Evolutionary conservation across 1,140 invertebrate species (phyloP).

Genomic region (Eurosta solidaginis): DNA sequence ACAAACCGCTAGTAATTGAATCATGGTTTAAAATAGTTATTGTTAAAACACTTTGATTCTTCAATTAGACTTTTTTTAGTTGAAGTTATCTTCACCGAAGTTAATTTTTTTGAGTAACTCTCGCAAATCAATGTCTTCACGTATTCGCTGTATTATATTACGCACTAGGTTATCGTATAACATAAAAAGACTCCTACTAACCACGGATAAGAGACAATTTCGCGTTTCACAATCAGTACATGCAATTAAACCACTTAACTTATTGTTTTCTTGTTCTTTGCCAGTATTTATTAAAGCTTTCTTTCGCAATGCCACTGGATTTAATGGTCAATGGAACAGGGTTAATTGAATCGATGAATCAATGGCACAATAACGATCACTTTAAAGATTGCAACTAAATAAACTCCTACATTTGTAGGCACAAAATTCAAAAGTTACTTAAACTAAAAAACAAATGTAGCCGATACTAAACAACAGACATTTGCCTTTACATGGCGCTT

Average conservation of each 20-base stretch:
- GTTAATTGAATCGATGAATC: slow-evolving; percentile 18
- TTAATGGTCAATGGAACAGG: slow-evolving; percentile 4
- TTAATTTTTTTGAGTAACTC: too few relatives aligned
- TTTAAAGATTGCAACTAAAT: too few relatives aligned
- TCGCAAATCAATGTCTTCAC: too few relatives aligned
- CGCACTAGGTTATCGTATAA: not conserved
- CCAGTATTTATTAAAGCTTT: not conserved
- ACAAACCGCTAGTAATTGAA: too few relatives aligned
- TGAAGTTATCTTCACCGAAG: too few relatives aligned
- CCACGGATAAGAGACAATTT: not conserved
- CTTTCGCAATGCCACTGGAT: not conserved
- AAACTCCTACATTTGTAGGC: too few relatives aligned
- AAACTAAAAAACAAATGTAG: not conserved
- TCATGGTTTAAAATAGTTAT: too few relatives aligned
- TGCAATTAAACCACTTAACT: too few relatives aligned
- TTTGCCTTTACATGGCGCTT: not conserved
- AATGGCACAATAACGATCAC: not conserved
- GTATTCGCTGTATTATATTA: too few relatives aligned
- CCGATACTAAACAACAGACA: not conserved
- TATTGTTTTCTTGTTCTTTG: not conserved
- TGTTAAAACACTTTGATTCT: too few relatives aligned
- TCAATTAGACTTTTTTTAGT: too few relatives aligned
- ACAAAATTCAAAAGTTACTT: not conserved
- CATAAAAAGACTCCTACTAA: not conserved
- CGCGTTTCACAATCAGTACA: not conserved